phyloP scores from a whole-genome alignment of 2,797 vertebrate species.

The Holocentrus rufus region DNA sequence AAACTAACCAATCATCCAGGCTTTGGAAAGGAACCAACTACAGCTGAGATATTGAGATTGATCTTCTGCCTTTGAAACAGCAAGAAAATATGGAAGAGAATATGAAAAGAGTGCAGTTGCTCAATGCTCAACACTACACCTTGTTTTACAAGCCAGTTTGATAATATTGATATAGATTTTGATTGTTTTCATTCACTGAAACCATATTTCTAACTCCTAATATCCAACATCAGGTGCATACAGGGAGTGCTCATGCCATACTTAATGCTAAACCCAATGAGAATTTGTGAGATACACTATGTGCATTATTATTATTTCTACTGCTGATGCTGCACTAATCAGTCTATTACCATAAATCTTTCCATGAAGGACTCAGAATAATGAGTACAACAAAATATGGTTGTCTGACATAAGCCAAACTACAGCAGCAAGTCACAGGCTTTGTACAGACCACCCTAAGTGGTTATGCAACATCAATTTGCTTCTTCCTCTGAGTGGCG shows the following conservation, averaged over 20 bases:
- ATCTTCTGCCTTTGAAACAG: background rate
- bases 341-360: background rate
- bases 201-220: background rate
- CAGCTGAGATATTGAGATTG: background rate
- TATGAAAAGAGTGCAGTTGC: too few relatives aligned
- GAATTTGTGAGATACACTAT: background rate
- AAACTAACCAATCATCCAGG: background rate
- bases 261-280: background rate
- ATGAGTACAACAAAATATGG: conserved; percentile 13
- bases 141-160: too few relatives aligned
- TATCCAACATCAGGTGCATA: background rate
- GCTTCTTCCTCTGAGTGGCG: conserved; percentile 60
- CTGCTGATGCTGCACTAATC: background rate
- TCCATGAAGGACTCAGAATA: background rate
- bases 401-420: conserved; percentile 34
- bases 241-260: background rate
- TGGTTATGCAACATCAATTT: conserved; percentile 64
- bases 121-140: too few relatives aligned
- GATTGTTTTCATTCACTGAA: too few relatives aligned
- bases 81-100: background rate
- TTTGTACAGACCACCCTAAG: conserved; percentile 26
- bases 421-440: conserved; percentile 43
- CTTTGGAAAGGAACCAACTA: background rate
- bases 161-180: too few relatives aligned
- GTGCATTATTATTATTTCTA: too few relatives aligned